Conservation (phyloP, 2,888 invertebrate species). For the Amiota communis region DNA sequence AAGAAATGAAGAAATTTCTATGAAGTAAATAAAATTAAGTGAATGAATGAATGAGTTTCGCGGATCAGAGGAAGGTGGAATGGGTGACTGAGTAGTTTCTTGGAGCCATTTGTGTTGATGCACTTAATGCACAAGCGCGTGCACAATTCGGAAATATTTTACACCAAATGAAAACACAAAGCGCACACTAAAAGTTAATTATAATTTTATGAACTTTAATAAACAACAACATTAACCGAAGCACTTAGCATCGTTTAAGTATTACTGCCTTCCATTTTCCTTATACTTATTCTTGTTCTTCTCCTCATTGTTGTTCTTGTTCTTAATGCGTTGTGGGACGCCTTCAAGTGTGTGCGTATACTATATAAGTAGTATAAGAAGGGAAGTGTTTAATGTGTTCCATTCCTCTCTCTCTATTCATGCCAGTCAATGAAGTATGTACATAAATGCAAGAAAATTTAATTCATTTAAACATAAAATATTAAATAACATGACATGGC, state of each 20-base stretch:
- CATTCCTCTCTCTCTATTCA: no score
- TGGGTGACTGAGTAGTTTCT: background rate
- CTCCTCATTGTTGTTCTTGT: background rate
- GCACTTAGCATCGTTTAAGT: slow-evolving; percentile 17
- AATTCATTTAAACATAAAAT: no score
- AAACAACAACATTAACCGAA: slow-evolving; percentile 11
- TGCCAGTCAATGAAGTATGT: no score
- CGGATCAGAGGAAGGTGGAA: no score
- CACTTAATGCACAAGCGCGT: background rate
- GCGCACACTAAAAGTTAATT: slow-evolving; percentile 22
- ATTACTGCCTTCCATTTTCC: slow-evolving; percentile 3
- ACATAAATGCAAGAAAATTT: no score
- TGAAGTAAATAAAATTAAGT: background rate
- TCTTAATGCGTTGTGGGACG: slow-evolving; percentile 5
- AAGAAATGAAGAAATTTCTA: background rate
- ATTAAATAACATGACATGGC: no score
- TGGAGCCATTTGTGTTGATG: background rate
- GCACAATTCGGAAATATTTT: background rate
- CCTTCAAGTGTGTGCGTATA: background rate
- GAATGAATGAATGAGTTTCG: background rate
- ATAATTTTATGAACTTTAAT: slow-evolving; percentile 30
- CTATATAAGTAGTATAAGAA: background rate
- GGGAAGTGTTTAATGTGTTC: no score
- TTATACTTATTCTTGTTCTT: background rate
- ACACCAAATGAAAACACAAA: background rate